Base-by-base conservation (phyloP, 2,797 vertebrate species). In the Coregonus sp. region DNA sequence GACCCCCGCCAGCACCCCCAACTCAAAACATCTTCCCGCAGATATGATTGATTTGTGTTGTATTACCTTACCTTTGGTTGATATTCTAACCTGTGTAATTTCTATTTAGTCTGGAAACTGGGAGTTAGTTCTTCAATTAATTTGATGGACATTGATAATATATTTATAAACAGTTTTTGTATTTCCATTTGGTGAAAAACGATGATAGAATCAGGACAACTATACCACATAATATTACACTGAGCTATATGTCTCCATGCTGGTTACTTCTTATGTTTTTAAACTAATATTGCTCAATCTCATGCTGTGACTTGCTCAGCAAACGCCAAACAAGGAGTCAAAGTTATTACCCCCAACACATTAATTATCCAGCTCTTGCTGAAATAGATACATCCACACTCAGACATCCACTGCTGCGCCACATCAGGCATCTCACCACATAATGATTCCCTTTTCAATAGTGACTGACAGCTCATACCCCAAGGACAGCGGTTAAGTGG, bases 401-500 rank as follows among this genome's bases (percentile, higher is more conserved):
- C n/a, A 76, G 83, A 85, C 82, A 76, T 80, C 63, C 70, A 73
- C 74, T 68, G 83, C 76, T 85, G 14, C 40, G 33, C 56, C 15
- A 31, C 61, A 59, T 56, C 50, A 20, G 18, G 71, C 54, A 51
- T 35, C 47, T 86, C 79, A 82, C 83, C 37, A 56, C 78, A 81
- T 82, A 84, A 78, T 77, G 76, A 40, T 74, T 80, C 82, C 61
- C 75, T 74, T 70, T 73, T 80, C 76, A 81, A 65, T 61, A 25
- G 63, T 37, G 51, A 81, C 54, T 77, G 78, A 82, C 83, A 75
- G 76, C 80, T 80, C 81, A 79, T 82, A 82, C 77, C 84, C 78
- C 81, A 85, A 86, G 87, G 89, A 83, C 90, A 52, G 79, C 18
- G 78, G 77, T 85, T 81, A 85, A 85, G 82, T 74, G 82, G 78